These are phyloP conservation scores for Pantala flavescens DNA, from an alignment of 1,140 invertebrate species.

Conservation along the genomic window DNA sequence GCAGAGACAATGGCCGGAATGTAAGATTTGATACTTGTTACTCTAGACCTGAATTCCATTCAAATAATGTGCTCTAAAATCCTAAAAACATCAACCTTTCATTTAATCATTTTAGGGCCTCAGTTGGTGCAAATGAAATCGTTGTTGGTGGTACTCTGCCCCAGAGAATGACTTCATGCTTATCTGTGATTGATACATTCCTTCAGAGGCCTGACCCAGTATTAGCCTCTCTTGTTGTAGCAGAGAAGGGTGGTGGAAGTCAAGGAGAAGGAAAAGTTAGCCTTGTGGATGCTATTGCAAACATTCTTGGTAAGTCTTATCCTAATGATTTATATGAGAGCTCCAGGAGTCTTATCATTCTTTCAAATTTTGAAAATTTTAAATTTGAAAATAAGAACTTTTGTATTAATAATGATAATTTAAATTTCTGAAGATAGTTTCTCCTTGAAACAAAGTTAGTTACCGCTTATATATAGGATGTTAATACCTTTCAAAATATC, in stretches of 20 bases:
- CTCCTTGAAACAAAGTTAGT: too few species aligned
- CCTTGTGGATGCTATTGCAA: conserved; percentile 62
- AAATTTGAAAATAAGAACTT: too few species aligned
- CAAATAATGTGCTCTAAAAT: too few species aligned
- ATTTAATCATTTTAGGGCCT: not conserved
- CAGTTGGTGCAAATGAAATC: conserved; percentile 57
- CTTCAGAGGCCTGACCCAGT: conserved; percentile 79
- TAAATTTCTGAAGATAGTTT: too few species aligned
- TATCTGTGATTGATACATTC: conserved; percentile 76
- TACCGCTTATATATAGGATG: too few species aligned
- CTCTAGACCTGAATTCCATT: not conserved
- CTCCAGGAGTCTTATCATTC: too few species aligned
- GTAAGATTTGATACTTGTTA: not conserved
- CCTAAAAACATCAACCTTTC: not conserved
- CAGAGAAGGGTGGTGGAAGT: conserved; percentile 46
- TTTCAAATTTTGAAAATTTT: too few species aligned
- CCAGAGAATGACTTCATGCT: conserved; percentile 81
- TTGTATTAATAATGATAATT: too few species aligned
- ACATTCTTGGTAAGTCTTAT: conserved; percentile 58
- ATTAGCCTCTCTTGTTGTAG: conserved; percentile 67
- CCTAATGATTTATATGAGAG: too few species aligned
- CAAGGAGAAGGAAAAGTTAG: conserved; percentile 39
- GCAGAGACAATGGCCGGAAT: conserved; percentile 65
- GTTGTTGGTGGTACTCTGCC: conserved; percentile 87
- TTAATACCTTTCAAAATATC: too few species aligned